A percentile compares a stretch with the other conserved stretches of the same genome.
Conservation (phyloP, 2,888 invertebrate genomes). For the Xestobium rufovillosum region DNA sequence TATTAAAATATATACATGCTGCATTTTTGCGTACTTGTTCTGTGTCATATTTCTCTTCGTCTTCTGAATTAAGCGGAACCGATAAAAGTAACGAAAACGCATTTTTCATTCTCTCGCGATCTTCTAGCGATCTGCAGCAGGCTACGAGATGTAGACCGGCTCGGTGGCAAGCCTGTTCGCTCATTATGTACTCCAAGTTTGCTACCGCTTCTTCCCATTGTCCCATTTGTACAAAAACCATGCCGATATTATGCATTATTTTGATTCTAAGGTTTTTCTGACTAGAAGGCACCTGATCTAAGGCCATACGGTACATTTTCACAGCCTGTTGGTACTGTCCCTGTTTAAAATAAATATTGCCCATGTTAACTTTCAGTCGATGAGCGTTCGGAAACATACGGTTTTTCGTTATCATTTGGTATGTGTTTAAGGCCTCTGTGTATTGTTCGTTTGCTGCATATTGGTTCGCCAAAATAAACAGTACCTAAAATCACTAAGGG, state of each 20-base stretch:
- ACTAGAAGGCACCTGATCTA: slow-evolving; percentile 91
- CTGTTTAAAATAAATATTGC: slow-evolving; percentile 94
- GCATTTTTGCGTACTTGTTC: slow-evolving; percentile 34
- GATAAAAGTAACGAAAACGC: slow-evolving; percentile 86
- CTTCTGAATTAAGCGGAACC: slow-evolving; percentile 75
- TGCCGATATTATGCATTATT: slow-evolving; percentile 96
- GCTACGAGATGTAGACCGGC: slow-evolving; percentile 81
- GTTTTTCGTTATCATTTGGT: slow-evolving; percentile 88
- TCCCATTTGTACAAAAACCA: slow-evolving; percentile 90
- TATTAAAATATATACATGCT: background rate
- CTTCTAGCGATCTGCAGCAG: slow-evolving; percentile 83
- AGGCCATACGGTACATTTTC: slow-evolving; percentile 96
- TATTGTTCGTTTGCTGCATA: slow-evolving; percentile 92
- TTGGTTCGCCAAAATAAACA: slow-evolving; percentile 93
- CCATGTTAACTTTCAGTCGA: slow-evolving; percentile 94
- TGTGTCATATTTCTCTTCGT: slow-evolving; percentile 63
- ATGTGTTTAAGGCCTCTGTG: slow-evolving; percentile 92
- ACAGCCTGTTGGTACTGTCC: slow-evolving; percentile 90
- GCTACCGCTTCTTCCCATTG: slow-evolving; percentile 94
- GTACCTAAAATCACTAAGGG: slow-evolving; percentile 54
- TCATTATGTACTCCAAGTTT: slow-evolving; percentile 97
- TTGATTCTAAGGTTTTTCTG: slow-evolving; percentile 91
- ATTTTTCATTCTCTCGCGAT: slow-evolving; percentile 87
- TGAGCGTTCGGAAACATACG: slow-evolving; percentile 91
- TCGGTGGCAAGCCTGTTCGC: slow-evolving; percentile 73